Conservation (phyloP, 2,888 invertebrate species). For the Drosophila phalerata region DNA sequence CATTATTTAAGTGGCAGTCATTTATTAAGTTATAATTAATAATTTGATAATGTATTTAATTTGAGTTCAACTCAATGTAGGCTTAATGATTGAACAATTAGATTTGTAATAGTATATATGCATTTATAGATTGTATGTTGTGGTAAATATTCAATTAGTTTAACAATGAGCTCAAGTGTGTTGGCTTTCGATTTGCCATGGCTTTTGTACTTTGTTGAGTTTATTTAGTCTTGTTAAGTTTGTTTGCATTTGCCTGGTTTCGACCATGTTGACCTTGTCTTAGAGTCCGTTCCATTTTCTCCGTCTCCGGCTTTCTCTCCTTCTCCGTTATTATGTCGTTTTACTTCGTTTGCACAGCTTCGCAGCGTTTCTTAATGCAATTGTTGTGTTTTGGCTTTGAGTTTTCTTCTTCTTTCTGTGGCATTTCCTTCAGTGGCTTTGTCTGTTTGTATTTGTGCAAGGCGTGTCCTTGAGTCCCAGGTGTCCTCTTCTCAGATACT, state of each 20-base stretch:
- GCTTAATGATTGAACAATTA: background rate
- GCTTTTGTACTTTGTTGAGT: background rate
- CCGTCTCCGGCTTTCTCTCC: no score
- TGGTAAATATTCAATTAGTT: conserved; percentile 7
- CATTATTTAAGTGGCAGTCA: no score
- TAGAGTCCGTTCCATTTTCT: background rate
- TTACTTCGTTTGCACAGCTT: background rate
- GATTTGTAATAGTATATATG: background rate
- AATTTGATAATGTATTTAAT: no score
- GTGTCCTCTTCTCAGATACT: conserved; percentile 23
- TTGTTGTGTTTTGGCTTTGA: conserved; percentile 49
- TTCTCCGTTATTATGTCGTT: no score
- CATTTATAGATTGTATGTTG: background rate
- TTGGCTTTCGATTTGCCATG: conserved; percentile 2
- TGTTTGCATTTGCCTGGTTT: conserved; percentile 16
- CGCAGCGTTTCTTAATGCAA: conserved; percentile 49
- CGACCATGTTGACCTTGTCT: conserved; percentile 7
- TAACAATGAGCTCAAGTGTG: conserved; percentile 3
- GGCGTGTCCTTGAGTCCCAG: conserved; percentile 46
- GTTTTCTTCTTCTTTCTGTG: conserved; percentile 3
- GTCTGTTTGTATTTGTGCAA: conserved; percentile 34
- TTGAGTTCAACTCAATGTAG: no score
- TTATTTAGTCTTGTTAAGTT: conserved; percentile 24
- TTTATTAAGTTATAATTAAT: no score
- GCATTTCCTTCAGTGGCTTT: conserved; percentile 21